Base-by-base conservation (phyloP, 2,113 vertebrate genomes). In the Callaeas wilsoni region DNA sequence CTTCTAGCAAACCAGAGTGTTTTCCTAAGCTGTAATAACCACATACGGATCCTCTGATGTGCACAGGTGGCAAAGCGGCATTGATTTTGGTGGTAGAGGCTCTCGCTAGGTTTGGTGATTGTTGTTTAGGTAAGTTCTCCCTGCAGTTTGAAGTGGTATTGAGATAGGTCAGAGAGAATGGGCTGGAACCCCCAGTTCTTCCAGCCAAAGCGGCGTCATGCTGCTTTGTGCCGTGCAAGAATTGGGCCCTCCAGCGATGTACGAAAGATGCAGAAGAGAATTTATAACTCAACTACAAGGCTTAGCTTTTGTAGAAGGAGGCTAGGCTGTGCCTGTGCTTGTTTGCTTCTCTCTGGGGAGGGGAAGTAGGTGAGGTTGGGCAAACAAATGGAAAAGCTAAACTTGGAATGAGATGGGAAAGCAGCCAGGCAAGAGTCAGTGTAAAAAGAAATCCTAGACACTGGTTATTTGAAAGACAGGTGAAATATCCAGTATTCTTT, bases 11-110 rank as follows among this genome's bases (percentile, higher is more conserved):
- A 8, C 14, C 25, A 4, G 35, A 44, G 21, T 81, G 76, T 92
- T 94, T 93, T 95, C 64, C n/a, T 86, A 89, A 89, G 53, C 62
- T 60, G 10, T 89, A 95, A 92, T 89, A 84, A 94, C 20, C 20
- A 47, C 1, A 1, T n/a, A 42, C 76, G 75, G 69, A 33, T 56
- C 53, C 83, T 93, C 71, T 95, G 73, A 92, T 37, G 88, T 84
- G 46, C 52, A 15, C 52, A 67, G 73, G 82, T 70, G 71, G 60
- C 35, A 49, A 67, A 93, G 71, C 7, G 0, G 30, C 56, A 20
- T 25, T 60, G 82, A 86, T 83, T 95, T 70, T 64, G 53, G 68
- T 81, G 44, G 80, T 29, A 53, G 60, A 87, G 37, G 25, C 56
- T 81, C 71, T 92, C 1, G 0, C 57, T 86, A 59, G 23, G 13